Evolutionary conservation across 1,140 invertebrate species (phyloP).

Genomic region (Helicoverpa zea): DNA sequence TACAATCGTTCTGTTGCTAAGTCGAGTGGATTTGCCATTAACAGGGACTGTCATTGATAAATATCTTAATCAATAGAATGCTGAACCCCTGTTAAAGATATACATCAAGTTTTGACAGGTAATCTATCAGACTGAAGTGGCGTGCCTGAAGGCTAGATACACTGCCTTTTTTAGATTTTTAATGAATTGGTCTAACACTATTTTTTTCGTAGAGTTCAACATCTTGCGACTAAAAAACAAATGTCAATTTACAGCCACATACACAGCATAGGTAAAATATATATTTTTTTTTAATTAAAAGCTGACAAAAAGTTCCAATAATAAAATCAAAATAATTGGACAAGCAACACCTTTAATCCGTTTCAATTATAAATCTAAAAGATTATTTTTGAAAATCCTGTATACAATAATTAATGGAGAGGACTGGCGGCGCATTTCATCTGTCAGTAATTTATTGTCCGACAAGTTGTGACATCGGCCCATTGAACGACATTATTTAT

Average conservation of each 20-base stretch:
- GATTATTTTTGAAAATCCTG: constrained; percentile 41
- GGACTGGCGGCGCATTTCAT: constrained; percentile 47
- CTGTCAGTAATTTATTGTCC: constrained; percentile 54
- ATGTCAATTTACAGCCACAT: too few species aligned
- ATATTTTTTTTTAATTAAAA: too few species aligned
- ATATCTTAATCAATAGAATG: constrained; percentile 12
- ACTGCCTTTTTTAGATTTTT: too few species aligned
- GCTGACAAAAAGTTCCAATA: neutral
- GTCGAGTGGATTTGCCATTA: neutral
- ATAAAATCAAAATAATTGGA: constrained; percentile 35
- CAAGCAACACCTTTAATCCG: constrained; percentile 38
- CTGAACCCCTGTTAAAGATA: neutral
- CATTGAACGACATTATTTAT: constrained; percentile 55
- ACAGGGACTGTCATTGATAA: neutral
- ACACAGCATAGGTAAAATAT: too few species aligned
- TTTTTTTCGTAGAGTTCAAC: too few species aligned
- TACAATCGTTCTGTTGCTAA: constrained; percentile 3
- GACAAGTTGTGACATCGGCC: constrained; percentile 52
- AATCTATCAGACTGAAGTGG: neutral
- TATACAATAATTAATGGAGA: constrained; percentile 45
- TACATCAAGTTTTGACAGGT: constrained; percentile 14
- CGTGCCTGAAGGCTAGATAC: too few species aligned
- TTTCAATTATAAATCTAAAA: constrained; percentile 45
- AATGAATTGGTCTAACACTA: too few species aligned
- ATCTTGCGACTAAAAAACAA: too few species aligned